These are phyloP conservation scores for Glossosoma conforme DNA, from an alignment of 1,140 invertebrate genomes.

Conservation along the genomic window DNA sequence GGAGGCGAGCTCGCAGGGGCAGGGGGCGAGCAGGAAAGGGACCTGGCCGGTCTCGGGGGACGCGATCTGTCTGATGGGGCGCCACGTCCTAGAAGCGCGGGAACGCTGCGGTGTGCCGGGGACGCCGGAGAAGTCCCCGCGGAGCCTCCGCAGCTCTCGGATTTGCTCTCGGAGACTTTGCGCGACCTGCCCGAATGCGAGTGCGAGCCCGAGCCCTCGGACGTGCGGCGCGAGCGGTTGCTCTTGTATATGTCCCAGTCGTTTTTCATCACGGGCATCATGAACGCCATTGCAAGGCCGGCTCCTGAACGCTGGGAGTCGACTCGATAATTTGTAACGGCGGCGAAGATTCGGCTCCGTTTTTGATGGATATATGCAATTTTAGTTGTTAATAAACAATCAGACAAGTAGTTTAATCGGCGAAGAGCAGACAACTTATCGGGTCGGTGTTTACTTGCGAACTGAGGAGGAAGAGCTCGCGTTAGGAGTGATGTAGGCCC, in stretches of 20 bases:
- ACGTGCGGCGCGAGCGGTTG: constrained; percentile 65
- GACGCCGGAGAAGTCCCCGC: constrained; percentile 55
- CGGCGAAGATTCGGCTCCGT: background rate
- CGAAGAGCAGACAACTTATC: background rate
- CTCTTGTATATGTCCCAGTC: constrained; percentile 89
- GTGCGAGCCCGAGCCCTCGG: constrained; percentile 69
- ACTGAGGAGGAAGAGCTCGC: background rate
- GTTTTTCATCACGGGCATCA: constrained; percentile 91
- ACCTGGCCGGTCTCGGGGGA: constrained; percentile 50
- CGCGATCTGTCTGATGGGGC: constrained; percentile 56
- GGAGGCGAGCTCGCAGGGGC: constrained; percentile 56
- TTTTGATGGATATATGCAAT: too few species aligned
- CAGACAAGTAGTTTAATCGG: too few species aligned
- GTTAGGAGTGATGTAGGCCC: too few species aligned
- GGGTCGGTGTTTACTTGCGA: background rate
- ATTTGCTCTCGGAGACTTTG: constrained; percentile 77
- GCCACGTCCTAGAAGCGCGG: constrained; percentile 58
- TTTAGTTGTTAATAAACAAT: too few species aligned
- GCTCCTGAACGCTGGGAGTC: constrained; percentile 10
- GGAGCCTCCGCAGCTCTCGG: constrained; percentile 67
- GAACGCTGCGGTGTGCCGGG: constrained; percentile 62
- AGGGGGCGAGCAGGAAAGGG: constrained; percentile 52
- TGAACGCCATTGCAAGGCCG: constrained; percentile 73
- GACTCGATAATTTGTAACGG: constrained; percentile 4
- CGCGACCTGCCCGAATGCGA: constrained; percentile 54